A percentile compares a stretch with the other conserved stretches of the same genome.
Conservation (phyloP, 2,888 invertebrate genomes). For the Mimas tiliae region DNA sequence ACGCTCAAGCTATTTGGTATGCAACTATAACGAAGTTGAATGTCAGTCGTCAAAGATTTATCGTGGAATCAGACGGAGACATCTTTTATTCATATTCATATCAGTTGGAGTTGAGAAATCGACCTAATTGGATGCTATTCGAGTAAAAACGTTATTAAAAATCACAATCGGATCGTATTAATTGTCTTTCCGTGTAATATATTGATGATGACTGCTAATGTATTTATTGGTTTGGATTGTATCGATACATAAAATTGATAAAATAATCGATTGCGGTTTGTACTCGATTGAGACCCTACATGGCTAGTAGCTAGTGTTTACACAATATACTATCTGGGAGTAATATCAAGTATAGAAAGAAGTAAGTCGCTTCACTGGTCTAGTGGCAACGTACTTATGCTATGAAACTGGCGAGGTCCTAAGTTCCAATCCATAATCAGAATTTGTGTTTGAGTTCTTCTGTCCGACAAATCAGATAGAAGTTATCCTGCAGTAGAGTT, state of each 20-base stretch:
- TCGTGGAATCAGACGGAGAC: conserved; percentile 52
- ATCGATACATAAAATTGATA: neutral
- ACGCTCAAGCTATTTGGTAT: conserved; percentile 31
- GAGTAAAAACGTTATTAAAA: conserved; percentile 50
- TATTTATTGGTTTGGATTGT: conserved; percentile 30
- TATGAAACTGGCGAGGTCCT: too few species aligned
- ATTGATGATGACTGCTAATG: conserved; percentile 30
- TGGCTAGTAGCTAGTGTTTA: neutral
- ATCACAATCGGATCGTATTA: conserved; percentile 43
- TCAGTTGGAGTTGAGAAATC: conserved; percentile 43
- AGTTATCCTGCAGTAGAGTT: too few species aligned
- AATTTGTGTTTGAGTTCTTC: too few species aligned
- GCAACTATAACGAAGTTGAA: conserved; percentile 36
- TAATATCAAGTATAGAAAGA: too few species aligned
- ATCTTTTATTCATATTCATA: conserved; percentile 71
- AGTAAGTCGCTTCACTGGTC: too few species aligned
- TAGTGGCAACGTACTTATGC: too few species aligned
- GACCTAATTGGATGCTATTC: conserved; percentile 52
- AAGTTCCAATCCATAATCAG: too few species aligned
- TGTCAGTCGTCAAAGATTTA: conserved; percentile 61
- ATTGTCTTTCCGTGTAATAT: conserved; percentile 42
- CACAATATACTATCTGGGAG: too few species aligned
- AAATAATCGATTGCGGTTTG: neutral
- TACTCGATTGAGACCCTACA: neutral
- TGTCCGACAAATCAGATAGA: too few species aligned